Base-by-base conservation (phyloP, 2,888 invertebrate species). In the Chydorus sphaericus region DNA sequence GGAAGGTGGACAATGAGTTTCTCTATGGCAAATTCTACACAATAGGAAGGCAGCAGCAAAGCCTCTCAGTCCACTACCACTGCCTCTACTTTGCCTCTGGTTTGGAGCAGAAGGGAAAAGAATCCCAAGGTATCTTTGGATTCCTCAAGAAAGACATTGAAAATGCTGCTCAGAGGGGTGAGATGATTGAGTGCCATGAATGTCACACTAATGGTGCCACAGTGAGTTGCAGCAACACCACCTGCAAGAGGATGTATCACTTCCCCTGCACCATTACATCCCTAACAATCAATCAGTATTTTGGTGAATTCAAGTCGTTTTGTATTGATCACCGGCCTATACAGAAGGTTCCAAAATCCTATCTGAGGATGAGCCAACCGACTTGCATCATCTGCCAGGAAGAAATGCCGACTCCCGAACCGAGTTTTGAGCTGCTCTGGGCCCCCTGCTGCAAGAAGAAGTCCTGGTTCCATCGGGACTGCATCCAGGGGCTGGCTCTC, bases 61-160 rank as follows among this genome's bases (percentile, higher is more conserved):
- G 75, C 11, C 70, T 83, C 28, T 70, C 76, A 37, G 81, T 81
- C 2, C 86, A 87, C 66, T 82, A 84, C 63, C 85, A 80, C 68
- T 87, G 86, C 66, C 73, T 83, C 72, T 70, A 86, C 10, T 68
- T 86, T 39, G 81, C 85, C 0, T 80, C 82, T 5, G 80, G 79
- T 57, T 70, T 86, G 63, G 67, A 75, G 48, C 86, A 86, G 64
- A 78, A 75, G 60, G 85, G 82, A 0, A 66, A 67, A 6, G 83
- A 83, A 58, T 68, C 76, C 3, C 76, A 83, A 55, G 86, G 85
- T 0, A 77, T 89, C 30, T 71, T 82, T 59, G 85, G 87, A 0
- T 90, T 90, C 66, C 65, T 83, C 31, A 70, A 75, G 1, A 64
- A 67, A 0, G 88, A 90, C 65, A 86, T 90, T 23, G 61, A 71